These are phyloP conservation scores for Apomyelois bistriatella DNA, from an alignment of 2,888 invertebrate species.

Conservation along the genomic window DNA sequence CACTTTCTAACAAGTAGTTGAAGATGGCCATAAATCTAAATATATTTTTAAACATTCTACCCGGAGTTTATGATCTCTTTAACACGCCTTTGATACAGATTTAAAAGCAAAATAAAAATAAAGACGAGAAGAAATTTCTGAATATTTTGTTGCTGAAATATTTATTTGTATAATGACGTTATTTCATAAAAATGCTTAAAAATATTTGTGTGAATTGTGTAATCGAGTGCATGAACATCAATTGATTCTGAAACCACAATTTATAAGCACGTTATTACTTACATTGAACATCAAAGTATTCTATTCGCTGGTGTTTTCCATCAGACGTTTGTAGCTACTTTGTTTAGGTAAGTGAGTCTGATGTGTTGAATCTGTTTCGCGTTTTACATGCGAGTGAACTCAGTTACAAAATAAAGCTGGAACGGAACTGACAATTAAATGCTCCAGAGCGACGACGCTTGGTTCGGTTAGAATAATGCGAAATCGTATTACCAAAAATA, in stretches of 20 bases:
- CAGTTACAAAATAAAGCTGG: not conserved
- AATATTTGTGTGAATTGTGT: not conserved
- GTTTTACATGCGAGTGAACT: slow-evolving; percentile 47
- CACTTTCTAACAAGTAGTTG: slow-evolving; percentile 25
- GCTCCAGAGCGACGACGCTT: no score
- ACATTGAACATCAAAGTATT: slow-evolving; percentile 52
- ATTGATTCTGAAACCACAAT: slow-evolving; percentile 21
- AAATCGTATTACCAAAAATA: no score
- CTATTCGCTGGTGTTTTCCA: slow-evolving; percentile 44
- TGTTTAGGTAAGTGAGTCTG: slow-evolving; percentile 29
- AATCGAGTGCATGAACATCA: slow-evolving; percentile 7
- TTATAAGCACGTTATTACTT: slow-evolving; percentile 25
- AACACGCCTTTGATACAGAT: slow-evolving; percentile 23
- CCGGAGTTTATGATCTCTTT: slow-evolving; percentile 36
- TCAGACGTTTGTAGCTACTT: slow-evolving; percentile 36
- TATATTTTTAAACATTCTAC: slow-evolving; percentile 47
- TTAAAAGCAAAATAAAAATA: slow-evolving; percentile 16
- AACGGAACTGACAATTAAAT: not conserved
- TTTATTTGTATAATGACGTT: slow-evolving; percentile 12
- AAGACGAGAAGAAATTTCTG: slow-evolving; percentile 9
- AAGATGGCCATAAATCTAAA: slow-evolving; percentile 40
- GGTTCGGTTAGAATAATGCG: no score
- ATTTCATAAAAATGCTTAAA: not conserved
- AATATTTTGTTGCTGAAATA: slow-evolving; percentile 5
- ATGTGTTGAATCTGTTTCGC: slow-evolving; percentile 46